Evolutionary conservation across 2,888 invertebrate genomes (phyloP).

Genomic region (Amphipyra berbera): DNA sequence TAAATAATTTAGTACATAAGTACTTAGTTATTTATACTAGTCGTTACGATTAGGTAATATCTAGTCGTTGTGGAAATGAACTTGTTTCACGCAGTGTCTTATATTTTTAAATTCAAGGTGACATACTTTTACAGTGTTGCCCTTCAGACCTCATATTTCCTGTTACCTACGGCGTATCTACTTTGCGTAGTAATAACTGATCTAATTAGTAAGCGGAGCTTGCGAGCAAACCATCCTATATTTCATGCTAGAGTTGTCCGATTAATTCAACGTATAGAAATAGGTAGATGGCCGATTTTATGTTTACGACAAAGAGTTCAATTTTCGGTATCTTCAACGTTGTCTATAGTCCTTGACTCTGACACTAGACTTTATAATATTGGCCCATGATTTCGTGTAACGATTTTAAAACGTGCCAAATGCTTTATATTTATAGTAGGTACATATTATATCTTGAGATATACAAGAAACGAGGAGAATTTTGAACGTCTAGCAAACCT

Average conservation of each 20-base stretch:
- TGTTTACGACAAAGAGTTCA: conserved; percentile 5
- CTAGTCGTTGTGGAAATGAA: conserved; percentile 11
- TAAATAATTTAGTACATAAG: conserved; percentile 41
- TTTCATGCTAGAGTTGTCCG: conserved; percentile 33
- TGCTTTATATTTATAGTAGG: conserved; percentile 2
- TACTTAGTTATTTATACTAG: conserved; percentile 27
- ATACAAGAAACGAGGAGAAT: not conserved
- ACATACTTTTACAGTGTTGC: conserved; percentile 36
- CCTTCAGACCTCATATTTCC: conserved; percentile 44
- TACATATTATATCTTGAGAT: conserved; percentile 4
- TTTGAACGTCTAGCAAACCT: conserved; percentile 9
- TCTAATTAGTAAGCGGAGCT: conserved; percentile 53
- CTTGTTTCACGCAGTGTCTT: conserved; percentile 13
- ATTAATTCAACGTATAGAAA: conserved; percentile 37
- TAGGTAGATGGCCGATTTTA: conserved; percentile 17
- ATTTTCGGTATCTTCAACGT: not conserved
- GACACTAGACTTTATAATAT: conserved; percentile 20
- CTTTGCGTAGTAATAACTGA: conserved; percentile 45
- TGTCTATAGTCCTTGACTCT: conserved; percentile 11
- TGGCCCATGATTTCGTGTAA: conserved; percentile 1
- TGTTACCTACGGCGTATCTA: conserved; percentile 33
- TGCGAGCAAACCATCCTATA: conserved; percentile 27
- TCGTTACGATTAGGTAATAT: conserved; percentile 35
- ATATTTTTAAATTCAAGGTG: conserved; percentile 45
- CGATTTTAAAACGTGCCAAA: conserved; percentile 16